phyloP scores from a whole-genome alignment of 2,888 invertebrate species.

The Orthonychiurus folsomi region DNA sequence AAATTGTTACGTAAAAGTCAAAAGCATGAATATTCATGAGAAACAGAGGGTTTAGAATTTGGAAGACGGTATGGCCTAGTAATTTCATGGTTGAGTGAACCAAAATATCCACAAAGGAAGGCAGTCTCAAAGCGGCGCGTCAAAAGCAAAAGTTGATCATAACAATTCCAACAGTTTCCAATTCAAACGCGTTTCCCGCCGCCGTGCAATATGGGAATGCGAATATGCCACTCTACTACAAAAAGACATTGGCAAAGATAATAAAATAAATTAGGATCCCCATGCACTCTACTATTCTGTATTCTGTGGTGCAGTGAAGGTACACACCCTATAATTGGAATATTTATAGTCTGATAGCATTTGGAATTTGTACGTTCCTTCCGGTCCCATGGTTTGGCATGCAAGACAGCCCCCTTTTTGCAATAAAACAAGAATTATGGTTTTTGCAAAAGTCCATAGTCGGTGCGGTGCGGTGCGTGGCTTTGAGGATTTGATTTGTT shows the following conservation, averaged over 20 bases:
- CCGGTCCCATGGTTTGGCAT: no score
- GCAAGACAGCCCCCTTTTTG: no score
- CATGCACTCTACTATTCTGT: not conserved
- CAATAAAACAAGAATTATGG: not conserved
- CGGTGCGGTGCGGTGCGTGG: not conserved
- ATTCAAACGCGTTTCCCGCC: not conserved
- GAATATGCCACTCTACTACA: not conserved
- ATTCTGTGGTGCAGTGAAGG: not conserved
- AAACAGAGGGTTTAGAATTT: no score
- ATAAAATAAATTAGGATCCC: slow-evolving; percentile 1
- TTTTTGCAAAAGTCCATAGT: not conserved
- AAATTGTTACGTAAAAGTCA: not conserved
- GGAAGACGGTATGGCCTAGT: not conserved
- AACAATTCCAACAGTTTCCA: not conserved
- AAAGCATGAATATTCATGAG: not conserved
- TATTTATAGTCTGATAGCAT: no score
- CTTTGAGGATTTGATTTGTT: not conserved
- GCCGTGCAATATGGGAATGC: not conserved
- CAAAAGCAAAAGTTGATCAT: not conserved
- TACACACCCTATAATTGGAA: no score
- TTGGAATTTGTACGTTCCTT: no score
- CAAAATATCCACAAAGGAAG: not conserved
- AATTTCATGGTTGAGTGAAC: not conserved
- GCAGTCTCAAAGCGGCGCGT: not conserved
- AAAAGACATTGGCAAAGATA: not conserved